Evolutionary conservation across 2,797 vertebrate species (phyloP).

Genomic region (Acipenser transmontanus): DNA sequence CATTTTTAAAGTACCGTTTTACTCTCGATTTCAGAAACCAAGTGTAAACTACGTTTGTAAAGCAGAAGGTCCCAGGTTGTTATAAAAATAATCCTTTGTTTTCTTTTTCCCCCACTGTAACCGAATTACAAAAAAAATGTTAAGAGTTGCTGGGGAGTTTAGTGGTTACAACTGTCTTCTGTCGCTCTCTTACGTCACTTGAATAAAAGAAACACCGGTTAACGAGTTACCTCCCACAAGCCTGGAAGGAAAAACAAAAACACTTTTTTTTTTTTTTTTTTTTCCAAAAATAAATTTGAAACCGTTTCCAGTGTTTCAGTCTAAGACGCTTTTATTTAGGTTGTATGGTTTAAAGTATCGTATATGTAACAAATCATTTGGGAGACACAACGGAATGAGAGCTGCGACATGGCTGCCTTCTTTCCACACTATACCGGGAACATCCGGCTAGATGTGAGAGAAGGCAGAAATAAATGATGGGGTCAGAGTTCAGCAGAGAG

Average conservation of each 20-base stretch:
- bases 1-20: not conserved
- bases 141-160: slow-evolving; percentile 34
- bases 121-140: slow-evolving; percentile 16
- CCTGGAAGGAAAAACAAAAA: slow-evolving; percentile 3
- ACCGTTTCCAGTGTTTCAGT: slow-evolving; percentile 3
- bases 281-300: not conserved
- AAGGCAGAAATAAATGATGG: too few relatives aligned
- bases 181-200: slow-evolving; percentile 41
- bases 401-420: slow-evolving; percentile 14
- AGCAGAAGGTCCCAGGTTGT: too few relatives aligned
- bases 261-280: not conserved
- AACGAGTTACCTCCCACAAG: slow-evolving; percentile 16
- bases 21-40: too few relatives aligned
- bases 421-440: slow-evolving; percentile 9
- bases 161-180: slow-evolving; percentile 39
- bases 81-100: slow-evolving; percentile 16
- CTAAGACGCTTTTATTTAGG: slow-evolving; percentile 1
- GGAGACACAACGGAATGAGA: slow-evolving; percentile 15
- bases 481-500: too few relatives aligned
- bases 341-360: not conserved
- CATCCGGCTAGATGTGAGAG: slow-evolving; percentile 12
- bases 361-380: not conserved
- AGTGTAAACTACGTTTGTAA: too few relatives aligned
- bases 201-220: slow-evolving; percentile 35
- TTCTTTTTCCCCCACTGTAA: not conserved